Percentiles rank a stretch among this genome's conserved stretches.
These are phyloP conservation scores for Dromiciops gliroides DNA, from an alignment of 2,113 vertebrate genomes.

Conservation along the genomic window DNA sequence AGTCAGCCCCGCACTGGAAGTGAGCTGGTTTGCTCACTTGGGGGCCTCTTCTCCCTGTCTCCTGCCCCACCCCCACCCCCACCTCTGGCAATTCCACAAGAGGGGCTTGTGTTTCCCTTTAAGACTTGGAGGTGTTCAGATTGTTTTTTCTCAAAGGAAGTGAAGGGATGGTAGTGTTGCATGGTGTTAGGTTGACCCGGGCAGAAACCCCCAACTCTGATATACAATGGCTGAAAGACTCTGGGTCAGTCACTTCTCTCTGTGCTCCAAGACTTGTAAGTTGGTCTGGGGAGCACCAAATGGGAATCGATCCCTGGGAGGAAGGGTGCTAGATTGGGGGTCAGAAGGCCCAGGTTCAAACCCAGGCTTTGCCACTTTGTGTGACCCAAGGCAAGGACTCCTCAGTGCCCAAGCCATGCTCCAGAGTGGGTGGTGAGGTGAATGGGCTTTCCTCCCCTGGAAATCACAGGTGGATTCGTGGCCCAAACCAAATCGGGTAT, in stretches of 20 bases:
- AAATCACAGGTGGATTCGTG: background rate
- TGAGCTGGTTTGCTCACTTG: background rate
- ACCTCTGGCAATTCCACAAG: background rate
- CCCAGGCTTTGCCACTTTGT: background rate
- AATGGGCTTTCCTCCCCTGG: background rate
- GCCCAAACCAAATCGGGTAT: background rate
- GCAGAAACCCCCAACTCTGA: background rate
- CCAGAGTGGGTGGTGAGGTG: background rate
- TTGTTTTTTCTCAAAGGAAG: background rate
- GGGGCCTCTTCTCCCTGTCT: rapidly evolving
- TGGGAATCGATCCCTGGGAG: background rate
- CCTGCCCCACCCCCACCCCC: background rate
- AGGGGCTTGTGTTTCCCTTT: background rate
- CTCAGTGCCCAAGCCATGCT: background rate
- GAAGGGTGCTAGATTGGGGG: background rate
- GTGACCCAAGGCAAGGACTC: background rate
- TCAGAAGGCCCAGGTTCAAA: background rate
- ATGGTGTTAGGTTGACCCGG: background rate
- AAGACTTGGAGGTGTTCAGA: background rate
- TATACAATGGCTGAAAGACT: background rate
- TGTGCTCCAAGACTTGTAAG: background rate
- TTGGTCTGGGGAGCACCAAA: background rate
- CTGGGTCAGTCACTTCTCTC: background rate
- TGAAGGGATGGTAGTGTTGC: background rate
- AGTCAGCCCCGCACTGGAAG: background rate